A percentile compares a stretch with the other conserved stretches of the same genome.
Conservation (phyloP, 2,113 vertebrate genomes). For the Pogona vitticeps region DNA sequence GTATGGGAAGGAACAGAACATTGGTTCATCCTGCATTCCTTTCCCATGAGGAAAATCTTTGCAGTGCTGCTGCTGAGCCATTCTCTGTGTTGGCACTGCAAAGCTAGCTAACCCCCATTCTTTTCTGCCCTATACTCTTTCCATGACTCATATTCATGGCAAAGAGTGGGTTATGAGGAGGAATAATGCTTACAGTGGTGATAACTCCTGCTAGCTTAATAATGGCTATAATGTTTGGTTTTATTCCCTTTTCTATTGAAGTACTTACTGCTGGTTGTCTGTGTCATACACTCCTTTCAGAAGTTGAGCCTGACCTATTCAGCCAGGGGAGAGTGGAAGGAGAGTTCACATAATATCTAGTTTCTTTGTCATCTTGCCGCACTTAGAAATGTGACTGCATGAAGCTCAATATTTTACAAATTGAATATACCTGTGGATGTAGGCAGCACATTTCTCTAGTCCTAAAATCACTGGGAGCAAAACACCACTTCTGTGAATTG, state of each 20-base stretch:
- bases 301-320: conserved; percentile 10
- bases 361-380: background rate
- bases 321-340: background rate
- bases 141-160: background rate
- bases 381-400: no score
- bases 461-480: fast-evolving
- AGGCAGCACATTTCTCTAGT: background rate
- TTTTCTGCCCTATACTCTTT: background rate
- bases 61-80: no score
- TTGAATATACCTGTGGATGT: background rate
- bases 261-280: background rate
- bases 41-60: no score
- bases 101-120: background rate
- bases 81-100: background rate
- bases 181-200: background rate
- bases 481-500: background rate
- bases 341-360: background rate
- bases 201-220: background rate
- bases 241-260: background rate
- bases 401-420: background rate
- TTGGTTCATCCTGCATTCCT: background rate
- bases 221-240: background rate
- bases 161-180: conserved; percentile 10
- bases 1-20: background rate
- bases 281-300: background rate